These are phyloP conservation scores for Coenobita brevimanus DNA, from an alignment of 1,140 invertebrate species.

Conservation along the genomic window DNA sequence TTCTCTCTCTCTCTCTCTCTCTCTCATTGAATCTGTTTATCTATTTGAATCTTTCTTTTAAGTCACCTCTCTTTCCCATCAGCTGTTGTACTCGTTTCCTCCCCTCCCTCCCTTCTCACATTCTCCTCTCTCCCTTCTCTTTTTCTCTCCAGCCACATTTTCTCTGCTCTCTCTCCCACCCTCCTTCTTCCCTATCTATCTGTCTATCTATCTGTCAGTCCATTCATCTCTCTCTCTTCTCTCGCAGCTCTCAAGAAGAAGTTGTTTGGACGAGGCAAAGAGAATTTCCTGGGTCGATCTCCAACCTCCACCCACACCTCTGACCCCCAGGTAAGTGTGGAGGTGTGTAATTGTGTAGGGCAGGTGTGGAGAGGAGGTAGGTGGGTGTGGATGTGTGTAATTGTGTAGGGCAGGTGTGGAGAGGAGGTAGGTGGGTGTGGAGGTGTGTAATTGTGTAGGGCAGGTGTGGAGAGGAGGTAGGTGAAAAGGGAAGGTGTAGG, in stretches of 20 bases:
- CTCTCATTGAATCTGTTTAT: background rate
- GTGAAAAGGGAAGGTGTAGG: no score
- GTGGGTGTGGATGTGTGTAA: background rate
- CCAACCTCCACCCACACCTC: background rate
- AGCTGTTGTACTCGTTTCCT: no score
- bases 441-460: background rate
- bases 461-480: background rate
- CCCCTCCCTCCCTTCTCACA: background rate
- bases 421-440: background rate
- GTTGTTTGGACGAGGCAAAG: slow-evolving; percentile 31
- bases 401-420: background rate
- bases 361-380: background rate
- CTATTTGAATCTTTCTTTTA: background rate
- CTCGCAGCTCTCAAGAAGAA: background rate
- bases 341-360: background rate
- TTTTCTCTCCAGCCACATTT: background rate
- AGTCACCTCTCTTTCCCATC: background rate
- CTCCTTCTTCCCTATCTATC: background rate
- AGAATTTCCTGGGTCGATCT: slow-evolving; percentile 38
- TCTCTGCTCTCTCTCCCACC: background rate
- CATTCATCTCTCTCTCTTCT: background rate
- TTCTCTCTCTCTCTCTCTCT: background rate
- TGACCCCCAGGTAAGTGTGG: slow-evolving; percentile 26
- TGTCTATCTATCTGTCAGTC: background rate
- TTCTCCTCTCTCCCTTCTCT: background rate